A percentile compares a stretch with the other conserved stretches of the same genome.
Conservation (phyloP, 1,140 invertebrate genomes). For the Popillia japonica region DNA sequence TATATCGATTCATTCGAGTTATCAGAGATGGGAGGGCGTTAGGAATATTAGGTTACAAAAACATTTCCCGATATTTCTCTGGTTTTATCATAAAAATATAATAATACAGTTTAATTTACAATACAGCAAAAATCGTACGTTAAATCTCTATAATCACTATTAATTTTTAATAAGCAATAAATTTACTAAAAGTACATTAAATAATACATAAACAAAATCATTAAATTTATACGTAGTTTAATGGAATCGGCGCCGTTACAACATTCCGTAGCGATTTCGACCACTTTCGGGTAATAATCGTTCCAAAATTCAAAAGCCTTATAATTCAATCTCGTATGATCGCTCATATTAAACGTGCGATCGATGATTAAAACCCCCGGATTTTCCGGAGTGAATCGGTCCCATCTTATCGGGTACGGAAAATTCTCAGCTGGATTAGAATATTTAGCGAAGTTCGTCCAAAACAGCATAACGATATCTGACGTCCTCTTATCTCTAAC, state of each 20-base stretch:
- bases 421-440: slow-evolving; percentile 74
- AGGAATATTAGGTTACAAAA: not conserved
- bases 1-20: too few relatives aligned
- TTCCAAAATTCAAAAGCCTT: slow-evolving; percentile 83
- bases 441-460: slow-evolving; percentile 76
- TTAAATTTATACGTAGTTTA: not conserved
- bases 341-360: slow-evolving; percentile 76
- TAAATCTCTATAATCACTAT: too few relatives aligned
- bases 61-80: not conserved
- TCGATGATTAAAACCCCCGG: slow-evolving; percentile 77
- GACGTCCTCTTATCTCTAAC: slow-evolving; percentile 76
- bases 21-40: too few relatives aligned
- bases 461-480: slow-evolving; percentile 78
- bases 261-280: slow-evolving; percentile 73
- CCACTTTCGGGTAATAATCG: slow-evolving; percentile 77
- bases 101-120: too few relatives aligned
- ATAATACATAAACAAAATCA: not conserved
- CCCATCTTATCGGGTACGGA: slow-evolving; percentile 74
- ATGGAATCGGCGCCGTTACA: slow-evolving; percentile 66
- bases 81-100: too few relatives aligned
- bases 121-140: too few relatives aligned
- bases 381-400: slow-evolving; percentile 66
- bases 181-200: not conserved
- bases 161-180: too few relatives aligned
- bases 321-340: slow-evolving; percentile 71